A percentile compares a stretch with the other conserved stretches of the same genome.
Evolutionary conservation across 2,888 invertebrate genomes (phyloP).

Genomic region (Dynastes maya): DNA sequence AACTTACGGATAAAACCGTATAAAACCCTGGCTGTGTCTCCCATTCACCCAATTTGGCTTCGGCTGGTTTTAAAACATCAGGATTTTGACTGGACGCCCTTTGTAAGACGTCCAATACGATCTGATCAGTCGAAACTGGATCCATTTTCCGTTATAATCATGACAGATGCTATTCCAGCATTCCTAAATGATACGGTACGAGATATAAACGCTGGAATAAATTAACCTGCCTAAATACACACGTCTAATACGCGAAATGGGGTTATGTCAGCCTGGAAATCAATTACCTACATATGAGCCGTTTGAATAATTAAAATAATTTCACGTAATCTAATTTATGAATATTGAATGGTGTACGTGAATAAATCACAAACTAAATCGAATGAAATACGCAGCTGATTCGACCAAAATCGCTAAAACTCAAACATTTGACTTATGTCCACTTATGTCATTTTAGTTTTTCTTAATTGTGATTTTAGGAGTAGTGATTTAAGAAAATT

Average conservation of each 20-base stretch:
- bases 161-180: conserved; percentile 22
- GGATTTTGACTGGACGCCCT: conserved; percentile 90
- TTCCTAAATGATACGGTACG: not conserved
- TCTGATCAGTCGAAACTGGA: conserved; percentile 72
- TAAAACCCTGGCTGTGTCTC: conserved; percentile 93
- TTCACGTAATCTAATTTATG: not conserved
- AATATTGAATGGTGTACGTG: not conserved
- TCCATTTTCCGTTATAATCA: conserved; percentile 70
- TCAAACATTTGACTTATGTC: not conserved
- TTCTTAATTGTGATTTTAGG: not conserved
- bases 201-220: not conserved
- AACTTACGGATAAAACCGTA: conserved; percentile 83
- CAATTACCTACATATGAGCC: conserved; percentile 15
- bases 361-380: not conserved
- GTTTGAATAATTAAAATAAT: not conserved
- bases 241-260: conserved; percentile 13
- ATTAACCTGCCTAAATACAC: conserved; percentile 4
- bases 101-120: conserved; percentile 84
- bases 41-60: conserved; percentile 89
- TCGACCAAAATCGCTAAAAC: not conserved
- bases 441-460: not conserved
- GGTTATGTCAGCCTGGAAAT: conserved; percentile 20
- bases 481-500: not conserved
- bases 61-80: conserved; percentile 88
- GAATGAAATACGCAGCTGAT: not conserved